phyloP scores from a whole-genome alignment of 2,888 invertebrate species.

The Lasioglossum marginatum region DNA sequence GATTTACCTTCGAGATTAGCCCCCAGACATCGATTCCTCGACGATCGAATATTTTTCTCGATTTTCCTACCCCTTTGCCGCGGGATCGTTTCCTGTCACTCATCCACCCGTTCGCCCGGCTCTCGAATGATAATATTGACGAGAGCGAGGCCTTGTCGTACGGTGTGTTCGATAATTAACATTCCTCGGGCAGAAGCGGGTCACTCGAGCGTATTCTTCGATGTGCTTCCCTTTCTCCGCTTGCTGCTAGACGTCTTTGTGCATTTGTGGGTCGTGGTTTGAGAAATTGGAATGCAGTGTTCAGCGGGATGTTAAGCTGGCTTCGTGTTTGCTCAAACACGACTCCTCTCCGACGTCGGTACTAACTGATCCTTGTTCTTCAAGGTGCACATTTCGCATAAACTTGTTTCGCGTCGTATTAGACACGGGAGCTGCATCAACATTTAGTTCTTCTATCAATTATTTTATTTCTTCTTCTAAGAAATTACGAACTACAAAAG shows the following conservation, averaged over 20 bases:
- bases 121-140: neutral
- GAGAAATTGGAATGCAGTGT: neutral
- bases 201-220: slow-evolving; percentile 10
- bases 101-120: neutral
- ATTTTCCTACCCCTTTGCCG: neutral
- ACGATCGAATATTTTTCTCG: neutral
- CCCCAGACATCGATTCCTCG: slow-evolving; percentile 67
- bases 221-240: neutral
- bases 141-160: neutral
- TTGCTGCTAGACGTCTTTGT: neutral
- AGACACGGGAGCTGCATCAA: too few species aligned
- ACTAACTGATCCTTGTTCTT: neutral
- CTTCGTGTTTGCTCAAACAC: neutral
- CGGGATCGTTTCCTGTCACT: neutral
- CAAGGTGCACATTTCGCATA: neutral
- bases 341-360: neutral
- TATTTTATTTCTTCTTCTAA: too few species aligned
- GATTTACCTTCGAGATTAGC: slow-evolving; percentile 81
- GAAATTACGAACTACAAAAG: too few species aligned
- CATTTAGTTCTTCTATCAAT: too few species aligned
- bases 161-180: neutral
- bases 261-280: neutral
- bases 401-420: too few species aligned
- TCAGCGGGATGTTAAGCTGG: neutral
- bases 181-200: slow-evolving; percentile 5